Percentiles rank a stretch among this genome's conserved stretches.
These are phyloP conservation scores for Antheraea pernyi DNA, from an alignment of 1,140 invertebrate genomes.

Conservation along the genomic window DNA sequence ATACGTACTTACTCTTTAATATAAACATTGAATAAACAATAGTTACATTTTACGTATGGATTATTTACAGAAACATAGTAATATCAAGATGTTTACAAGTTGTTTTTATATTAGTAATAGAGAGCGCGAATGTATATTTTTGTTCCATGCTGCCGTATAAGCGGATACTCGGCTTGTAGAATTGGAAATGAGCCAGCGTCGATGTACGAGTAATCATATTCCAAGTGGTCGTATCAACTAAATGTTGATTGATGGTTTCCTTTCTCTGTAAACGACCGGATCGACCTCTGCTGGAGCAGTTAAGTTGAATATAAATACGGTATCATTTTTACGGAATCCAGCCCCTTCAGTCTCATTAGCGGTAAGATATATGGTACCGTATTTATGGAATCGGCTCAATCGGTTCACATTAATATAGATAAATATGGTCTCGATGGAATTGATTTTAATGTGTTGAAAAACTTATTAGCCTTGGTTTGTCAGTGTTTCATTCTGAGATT, in stretches of 20 bases:
- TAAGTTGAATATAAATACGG: slow-evolving; percentile 34
- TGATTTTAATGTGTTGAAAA: not conserved
- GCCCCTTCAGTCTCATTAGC: slow-evolving; percentile 17
- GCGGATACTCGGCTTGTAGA: slow-evolving; percentile 20
- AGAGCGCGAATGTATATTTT: not conserved
- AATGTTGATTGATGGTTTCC: slow-evolving; percentile 68
- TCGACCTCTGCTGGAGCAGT: slow-evolving; percentile 46
- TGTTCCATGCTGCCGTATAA: not conserved
- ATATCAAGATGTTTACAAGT: not conserved
- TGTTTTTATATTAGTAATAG: not conserved
- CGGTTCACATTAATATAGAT: not conserved
- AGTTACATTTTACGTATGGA: not conserved
- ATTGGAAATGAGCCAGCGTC: slow-evolving; percentile 63
- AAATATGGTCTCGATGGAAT: not conserved
- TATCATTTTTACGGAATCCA: slow-evolving; percentile 27
- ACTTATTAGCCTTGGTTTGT: not conserved
- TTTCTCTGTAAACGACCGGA: slow-evolving; percentile 52
- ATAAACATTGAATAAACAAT: not conserved
- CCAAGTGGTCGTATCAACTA: slow-evolving; percentile 66
- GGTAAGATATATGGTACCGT: not conserved
- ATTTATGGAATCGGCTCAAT: not conserved
- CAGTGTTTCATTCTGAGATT: not conserved
- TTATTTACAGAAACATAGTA: not conserved
- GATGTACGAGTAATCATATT: slow-evolving; percentile 61
- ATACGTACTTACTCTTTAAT: not conserved